Evolutionary conservation across 2,113 vertebrate species (phyloP), one percentile per base, ranked within the genome.

Genomic region (Mirza zaza): DNA sequence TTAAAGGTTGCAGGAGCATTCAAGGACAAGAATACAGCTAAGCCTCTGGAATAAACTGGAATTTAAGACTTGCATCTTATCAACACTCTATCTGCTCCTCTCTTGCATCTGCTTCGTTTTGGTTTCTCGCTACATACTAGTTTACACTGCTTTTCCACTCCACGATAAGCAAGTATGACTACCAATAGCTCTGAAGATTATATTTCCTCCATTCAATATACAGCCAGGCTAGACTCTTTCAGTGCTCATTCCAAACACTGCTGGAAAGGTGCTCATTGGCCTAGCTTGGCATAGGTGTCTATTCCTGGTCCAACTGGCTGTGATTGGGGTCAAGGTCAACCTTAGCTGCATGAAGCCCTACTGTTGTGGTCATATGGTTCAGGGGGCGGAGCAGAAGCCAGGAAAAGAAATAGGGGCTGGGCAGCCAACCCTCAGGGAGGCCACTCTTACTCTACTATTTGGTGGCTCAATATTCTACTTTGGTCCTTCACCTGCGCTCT

Each of bases 141-240:
- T 48, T 95, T 50, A 79, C 25, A 59, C 39, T 68, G 36, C 34
- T 91, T 71, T 95, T 87, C 76, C 7, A 71, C n/a, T 55, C 67
- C 57, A 59, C 2, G 4, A 65, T 68, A 87, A 73, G 73, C 25
- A 71, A 70, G 45, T n/a, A 25, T 39, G 79, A 57, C 27, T 18
- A 12, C 36, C 25, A 29, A 6, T 32, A 50, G 36, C 57, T 81
- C 34, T 27, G 3, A 10, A 91, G 52, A 36, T 76, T 76, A 7
- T 81, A 77, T 77, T 94, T 94, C 32, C 36, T 94, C 59, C 67
- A 67, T 67, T 95, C 48, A 82, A 10, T 34, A 67, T 27, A 70
- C 52, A 91, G 59, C 59, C 73, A 79, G 55, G 32, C 59, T 70
- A 59, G 45, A 36, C n/a, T 81, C 50, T 39, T 75, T 87, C 29